phyloP scores from a whole-genome alignment of 2,797 vertebrate genomes.

The Pangasius krempfi region DNA sequence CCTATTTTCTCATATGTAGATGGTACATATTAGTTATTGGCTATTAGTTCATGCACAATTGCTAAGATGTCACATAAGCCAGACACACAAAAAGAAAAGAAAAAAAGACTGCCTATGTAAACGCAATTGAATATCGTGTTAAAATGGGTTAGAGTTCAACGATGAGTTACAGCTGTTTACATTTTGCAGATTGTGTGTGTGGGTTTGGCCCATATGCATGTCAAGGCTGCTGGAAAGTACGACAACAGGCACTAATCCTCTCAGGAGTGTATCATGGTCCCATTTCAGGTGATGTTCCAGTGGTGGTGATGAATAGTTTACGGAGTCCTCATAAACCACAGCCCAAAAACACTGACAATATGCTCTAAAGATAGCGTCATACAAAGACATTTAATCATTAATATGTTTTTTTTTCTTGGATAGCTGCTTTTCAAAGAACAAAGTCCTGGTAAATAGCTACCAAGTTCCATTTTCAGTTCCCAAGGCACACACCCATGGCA shows the following conservation, averaged over 20 bases:
- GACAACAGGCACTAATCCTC: neutral
- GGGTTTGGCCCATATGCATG: neutral
- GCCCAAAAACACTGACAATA: neutral
- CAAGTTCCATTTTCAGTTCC: constrained; percentile 67
- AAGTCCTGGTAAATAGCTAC: constrained; percentile 70
- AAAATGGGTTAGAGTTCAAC: neutral
- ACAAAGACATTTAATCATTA: constrained; percentile 72
- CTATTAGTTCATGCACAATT: neutral
- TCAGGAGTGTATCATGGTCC: no score
- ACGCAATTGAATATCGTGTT: neutral
- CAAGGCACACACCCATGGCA: constrained; percentile 75
- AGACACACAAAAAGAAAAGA: neutral
- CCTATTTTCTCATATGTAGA: neutral
- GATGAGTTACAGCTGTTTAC: neutral
- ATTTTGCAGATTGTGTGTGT: neutral
- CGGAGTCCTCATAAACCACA: neutral
- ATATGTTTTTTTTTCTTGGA: constrained; percentile 63
- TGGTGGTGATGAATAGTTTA: neutral
- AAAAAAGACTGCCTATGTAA: neutral
- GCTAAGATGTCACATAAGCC: neutral
- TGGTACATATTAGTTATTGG: neutral
- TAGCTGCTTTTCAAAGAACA: constrained; percentile 59
- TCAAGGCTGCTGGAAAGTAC: neutral
- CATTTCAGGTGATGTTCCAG: neutral
- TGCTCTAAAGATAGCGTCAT: constrained; percentile 39